These are phyloP conservation scores for Belonocnema kinseyi DNA, from an alignment of 1,140 invertebrate genomes.

Conservation along the genomic window DNA sequence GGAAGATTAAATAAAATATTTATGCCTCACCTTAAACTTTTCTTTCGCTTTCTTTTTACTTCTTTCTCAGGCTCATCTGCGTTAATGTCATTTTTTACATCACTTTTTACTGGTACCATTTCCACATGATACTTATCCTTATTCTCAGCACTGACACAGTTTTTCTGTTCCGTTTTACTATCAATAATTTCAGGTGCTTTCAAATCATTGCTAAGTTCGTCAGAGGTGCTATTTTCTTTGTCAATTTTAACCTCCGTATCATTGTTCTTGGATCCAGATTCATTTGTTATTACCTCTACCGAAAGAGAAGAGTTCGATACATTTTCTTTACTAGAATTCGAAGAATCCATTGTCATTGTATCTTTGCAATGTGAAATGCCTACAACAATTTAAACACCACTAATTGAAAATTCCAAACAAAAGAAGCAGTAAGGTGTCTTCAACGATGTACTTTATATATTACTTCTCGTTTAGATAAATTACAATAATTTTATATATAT, in stretches of 20 bases:
- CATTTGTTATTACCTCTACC: background rate
- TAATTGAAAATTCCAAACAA: no score
- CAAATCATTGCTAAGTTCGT: background rate
- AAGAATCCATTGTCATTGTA: background rate
- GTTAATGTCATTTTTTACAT: background rate
- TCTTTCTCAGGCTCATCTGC: background rate
- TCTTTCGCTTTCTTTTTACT: background rate
- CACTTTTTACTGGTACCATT: background rate
- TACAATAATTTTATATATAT: no score
- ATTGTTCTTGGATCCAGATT: background rate
- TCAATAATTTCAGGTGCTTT: background rate
- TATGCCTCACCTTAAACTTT: background rate
- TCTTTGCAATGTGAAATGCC: background rate
- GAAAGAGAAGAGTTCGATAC: background rate
- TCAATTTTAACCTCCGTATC: background rate
- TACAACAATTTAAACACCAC: background rate
- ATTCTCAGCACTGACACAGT: conserved; percentile 7
- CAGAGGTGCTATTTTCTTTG: background rate
- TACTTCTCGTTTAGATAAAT: no score
- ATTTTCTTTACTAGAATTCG: conserved; percentile 10
- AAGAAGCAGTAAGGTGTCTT: no score
- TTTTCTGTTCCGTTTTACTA: background rate
- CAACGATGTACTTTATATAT: no score
- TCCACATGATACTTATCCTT: background rate
- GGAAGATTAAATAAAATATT: background rate